Conservation (phyloP, 2,113 vertebrate genomes). For the Megaceryle maxima region DNA sequence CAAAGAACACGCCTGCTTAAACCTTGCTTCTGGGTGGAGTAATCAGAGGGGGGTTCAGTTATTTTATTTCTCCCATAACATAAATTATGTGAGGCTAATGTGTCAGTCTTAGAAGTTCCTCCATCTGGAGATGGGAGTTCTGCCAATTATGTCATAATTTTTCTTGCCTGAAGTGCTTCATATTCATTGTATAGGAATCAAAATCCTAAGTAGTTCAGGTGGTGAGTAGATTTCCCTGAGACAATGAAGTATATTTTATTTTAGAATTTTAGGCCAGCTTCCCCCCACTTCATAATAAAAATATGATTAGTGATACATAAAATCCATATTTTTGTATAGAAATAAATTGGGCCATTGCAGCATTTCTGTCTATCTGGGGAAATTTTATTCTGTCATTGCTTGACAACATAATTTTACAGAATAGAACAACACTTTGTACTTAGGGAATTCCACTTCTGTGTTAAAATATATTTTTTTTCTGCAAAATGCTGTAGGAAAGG, state of each 20-base stretch:
- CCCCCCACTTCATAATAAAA: conserved; percentile 30
- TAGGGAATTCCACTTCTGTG: neutral
- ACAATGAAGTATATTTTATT: conserved; percentile 29
- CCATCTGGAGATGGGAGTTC: conserved; percentile 63
- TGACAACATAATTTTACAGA: conserved; percentile 44
- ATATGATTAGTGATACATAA: conserved; percentile 22
- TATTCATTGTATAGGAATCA: conserved; percentile 32
- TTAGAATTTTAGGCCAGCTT: conserved; percentile 50
- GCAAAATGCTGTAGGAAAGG: neutral
- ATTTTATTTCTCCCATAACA: conserved; percentile 45
- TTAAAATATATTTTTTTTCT: conserved; percentile 4
- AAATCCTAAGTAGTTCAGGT: conserved; percentile 46
- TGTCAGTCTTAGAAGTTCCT: conserved; percentile 54
- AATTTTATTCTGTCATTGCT: conserved; percentile 32
- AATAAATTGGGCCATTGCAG: conserved; percentile 12
- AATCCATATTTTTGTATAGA: conserved; percentile 26
- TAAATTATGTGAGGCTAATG: conserved; percentile 44
- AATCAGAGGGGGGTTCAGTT: conserved; percentile 7
- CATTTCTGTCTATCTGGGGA: neutral
- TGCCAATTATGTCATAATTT: conserved; percentile 61
- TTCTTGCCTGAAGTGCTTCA: conserved; percentile 51
- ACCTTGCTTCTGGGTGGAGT: conserved; percentile 33
- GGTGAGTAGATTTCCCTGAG: conserved; percentile 23
- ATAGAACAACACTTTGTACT: neutral
- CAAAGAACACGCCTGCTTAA: conserved; percentile 31